Conservation (phyloP, 1,140 invertebrate genomes). For the Eulimnadia texana region DNA sequence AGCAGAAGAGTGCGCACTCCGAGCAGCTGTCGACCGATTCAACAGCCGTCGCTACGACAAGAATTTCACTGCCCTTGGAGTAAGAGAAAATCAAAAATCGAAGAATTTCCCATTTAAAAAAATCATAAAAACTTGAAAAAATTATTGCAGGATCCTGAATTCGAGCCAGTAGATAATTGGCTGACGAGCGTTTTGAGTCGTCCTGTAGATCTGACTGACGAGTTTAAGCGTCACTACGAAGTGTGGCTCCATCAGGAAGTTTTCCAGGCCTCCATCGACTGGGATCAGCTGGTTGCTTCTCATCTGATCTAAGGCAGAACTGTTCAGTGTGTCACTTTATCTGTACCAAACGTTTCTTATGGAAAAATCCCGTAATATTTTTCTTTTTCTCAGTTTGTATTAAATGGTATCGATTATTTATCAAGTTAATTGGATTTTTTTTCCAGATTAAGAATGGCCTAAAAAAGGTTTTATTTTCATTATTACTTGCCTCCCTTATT, state of each 20-base stretch:
- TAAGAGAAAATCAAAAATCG: too few species aligned
- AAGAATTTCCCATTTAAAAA: too few species aligned
- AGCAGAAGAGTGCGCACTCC: slow-evolving; percentile 87
- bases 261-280: slow-evolving; percentile 56
- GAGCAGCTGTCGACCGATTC: slow-evolving; percentile 86
- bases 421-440: too few species aligned
- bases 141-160: slow-evolving; percentile 47
- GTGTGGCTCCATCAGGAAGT: slow-evolving; percentile 94
- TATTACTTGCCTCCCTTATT: too few species aligned
- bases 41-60: slow-evolving; percentile 75
- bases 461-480: too few species aligned
- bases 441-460: too few species aligned
- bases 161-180: slow-evolving; percentile 71
- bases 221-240: slow-evolving; percentile 93
- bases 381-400: too few species aligned
- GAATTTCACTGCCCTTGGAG: slow-evolving; percentile 13
- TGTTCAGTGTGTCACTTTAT: too few species aligned
- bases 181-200: slow-evolving; percentile 65
- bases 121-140: too few species aligned
- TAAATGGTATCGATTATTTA: too few species aligned
- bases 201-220: slow-evolving; percentile 67
- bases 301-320: slow-evolving; percentile 12
- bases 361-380: too few species aligned
- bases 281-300: slow-evolving; percentile 38
- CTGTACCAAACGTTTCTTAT: too few species aligned